Evolutionary conservation across 2,797 vertebrate species (phyloP).

Genomic region (Epinephelus malabaricus): DNA sequence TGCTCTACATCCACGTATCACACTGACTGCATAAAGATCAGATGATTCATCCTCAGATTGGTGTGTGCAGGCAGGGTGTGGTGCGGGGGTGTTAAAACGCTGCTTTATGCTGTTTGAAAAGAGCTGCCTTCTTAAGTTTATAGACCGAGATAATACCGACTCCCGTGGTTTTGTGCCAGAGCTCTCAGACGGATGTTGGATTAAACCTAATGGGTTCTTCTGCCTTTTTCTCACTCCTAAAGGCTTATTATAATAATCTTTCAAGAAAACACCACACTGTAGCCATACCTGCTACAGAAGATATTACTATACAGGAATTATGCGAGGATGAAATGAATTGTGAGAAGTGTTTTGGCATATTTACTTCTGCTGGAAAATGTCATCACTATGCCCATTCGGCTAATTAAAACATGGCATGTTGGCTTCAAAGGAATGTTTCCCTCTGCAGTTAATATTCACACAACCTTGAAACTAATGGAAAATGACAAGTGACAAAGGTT

Average conservation of each 20-base stretch:
- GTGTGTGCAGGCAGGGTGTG: slow-evolving; percentile 49
- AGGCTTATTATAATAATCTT: slow-evolving; percentile 37
- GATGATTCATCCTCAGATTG: slow-evolving; percentile 56
- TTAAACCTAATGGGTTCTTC: slow-evolving; percentile 62
- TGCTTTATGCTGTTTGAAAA: slow-evolving; percentile 53
- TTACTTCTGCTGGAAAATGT: slow-evolving; percentile 18
- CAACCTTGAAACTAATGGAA: slow-evolving; percentile 44
- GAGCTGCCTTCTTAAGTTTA: slow-evolving; percentile 49
- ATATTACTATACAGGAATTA: slow-evolving; percentile 25
- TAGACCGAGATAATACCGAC: slow-evolving; percentile 53
- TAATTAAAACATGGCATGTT: slow-evolving; percentile 40
- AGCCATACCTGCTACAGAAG: slow-evolving; percentile 16
- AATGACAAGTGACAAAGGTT: slow-evolving; percentile 39
- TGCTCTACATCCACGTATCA: slow-evolving; percentile 38
- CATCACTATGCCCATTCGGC: neutral
- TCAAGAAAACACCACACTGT: slow-evolving; percentile 11
- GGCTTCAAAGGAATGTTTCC: slow-evolving; percentile 40
- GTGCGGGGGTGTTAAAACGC: slow-evolving; percentile 35
- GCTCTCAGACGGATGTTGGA: slow-evolving; percentile 40
- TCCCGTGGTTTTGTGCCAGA: slow-evolving; percentile 51
- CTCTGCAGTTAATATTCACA: slow-evolving; percentile 26
- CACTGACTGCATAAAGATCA: slow-evolving; percentile 47
- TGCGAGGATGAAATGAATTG: slow-evolving; percentile 11
- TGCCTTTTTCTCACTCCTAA: slow-evolving; percentile 46
- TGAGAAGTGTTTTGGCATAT: slow-evolving; percentile 22